These are phyloP conservation scores for Drosophila lini DNA, from an alignment of 1,140 invertebrate genomes.

Conservation along the genomic window DNA sequence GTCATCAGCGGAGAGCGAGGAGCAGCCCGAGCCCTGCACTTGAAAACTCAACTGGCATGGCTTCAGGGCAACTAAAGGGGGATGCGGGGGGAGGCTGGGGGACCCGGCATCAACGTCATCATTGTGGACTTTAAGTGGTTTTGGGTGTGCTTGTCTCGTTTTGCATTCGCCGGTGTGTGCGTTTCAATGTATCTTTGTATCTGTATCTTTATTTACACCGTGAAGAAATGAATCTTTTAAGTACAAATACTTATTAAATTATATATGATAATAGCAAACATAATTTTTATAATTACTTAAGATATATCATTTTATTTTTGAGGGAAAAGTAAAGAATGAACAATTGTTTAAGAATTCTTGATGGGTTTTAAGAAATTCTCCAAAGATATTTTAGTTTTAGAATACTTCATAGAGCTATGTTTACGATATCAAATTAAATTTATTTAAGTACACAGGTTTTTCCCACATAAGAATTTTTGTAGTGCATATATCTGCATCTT, in stretches of 20 bases:
- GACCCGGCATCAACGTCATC: conserved; percentile 76
- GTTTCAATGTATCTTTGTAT: conserved; percentile 28
- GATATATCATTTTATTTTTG: not conserved
- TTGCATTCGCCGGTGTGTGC: conserved; percentile 51
- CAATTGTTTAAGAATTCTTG: not conserved
- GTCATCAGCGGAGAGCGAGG: conserved; percentile 58
- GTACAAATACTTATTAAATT: too few species aligned
- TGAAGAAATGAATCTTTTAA: not conserved
- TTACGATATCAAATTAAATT: not conserved
- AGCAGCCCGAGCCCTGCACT: conserved; percentile 51
- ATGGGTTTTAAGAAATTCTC: not conserved
- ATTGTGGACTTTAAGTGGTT: conserved; percentile 82
- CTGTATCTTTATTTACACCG: conserved; percentile 8
- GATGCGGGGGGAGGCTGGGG: conserved; percentile 15
- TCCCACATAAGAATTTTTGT: too few species aligned
- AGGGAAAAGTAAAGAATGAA: not conserved
- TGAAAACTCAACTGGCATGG: conserved; percentile 80
- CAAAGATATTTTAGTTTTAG: not conserved
- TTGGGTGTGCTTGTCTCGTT: conserved; percentile 76
- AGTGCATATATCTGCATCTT: conserved; percentile 17
- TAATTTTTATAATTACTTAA: not conserved
- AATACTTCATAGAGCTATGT: not conserved
- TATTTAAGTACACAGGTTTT: not conserved
- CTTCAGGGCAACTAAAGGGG: not conserved
- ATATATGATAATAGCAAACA: not conserved